phyloP scores from a whole-genome alignment of 2,113 vertebrate genomes.

The Phyllostomus hastatus region DNA sequence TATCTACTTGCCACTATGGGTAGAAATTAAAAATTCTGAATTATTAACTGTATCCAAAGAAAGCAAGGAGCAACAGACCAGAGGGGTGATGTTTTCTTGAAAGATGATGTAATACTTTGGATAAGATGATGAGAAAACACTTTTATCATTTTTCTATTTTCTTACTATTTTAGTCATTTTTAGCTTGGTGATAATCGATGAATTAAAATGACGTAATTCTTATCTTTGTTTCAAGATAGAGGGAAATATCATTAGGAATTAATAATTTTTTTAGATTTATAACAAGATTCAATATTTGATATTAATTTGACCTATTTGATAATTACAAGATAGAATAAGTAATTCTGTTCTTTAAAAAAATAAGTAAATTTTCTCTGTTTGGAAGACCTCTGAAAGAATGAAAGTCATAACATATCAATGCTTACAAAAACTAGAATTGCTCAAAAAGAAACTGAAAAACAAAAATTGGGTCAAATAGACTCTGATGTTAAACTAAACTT shows the following conservation, averaged over 20 bases:
- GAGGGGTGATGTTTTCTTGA: background rate
- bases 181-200: background rate
- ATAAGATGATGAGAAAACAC: background rate
- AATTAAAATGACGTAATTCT: background rate
- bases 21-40: slow-evolving; percentile 30
- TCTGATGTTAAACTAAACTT: background rate
- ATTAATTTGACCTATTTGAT: background rate
- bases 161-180: slow-evolving; percentile 28
- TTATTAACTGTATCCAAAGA: background rate
- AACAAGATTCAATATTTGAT: background rate
- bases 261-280: slow-evolving; percentile 22
- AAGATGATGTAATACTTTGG: background rate
- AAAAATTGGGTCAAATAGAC: background rate
- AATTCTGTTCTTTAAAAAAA: background rate
- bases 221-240: slow-evolving; percentile 22
- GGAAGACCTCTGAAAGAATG: slow-evolving; percentile 13
- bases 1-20: background rate
- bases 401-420: background rate
- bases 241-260: background rate
- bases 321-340: slow-evolving; percentile 13
- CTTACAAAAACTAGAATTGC: background rate
- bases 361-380: background rate
- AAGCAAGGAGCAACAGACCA: background rate
- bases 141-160: background rate
- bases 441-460: slow-evolving; percentile 33